phyloP scores from a whole-genome alignment of 2,888 invertebrate genomes.

The Hetaerina titia region DNA sequence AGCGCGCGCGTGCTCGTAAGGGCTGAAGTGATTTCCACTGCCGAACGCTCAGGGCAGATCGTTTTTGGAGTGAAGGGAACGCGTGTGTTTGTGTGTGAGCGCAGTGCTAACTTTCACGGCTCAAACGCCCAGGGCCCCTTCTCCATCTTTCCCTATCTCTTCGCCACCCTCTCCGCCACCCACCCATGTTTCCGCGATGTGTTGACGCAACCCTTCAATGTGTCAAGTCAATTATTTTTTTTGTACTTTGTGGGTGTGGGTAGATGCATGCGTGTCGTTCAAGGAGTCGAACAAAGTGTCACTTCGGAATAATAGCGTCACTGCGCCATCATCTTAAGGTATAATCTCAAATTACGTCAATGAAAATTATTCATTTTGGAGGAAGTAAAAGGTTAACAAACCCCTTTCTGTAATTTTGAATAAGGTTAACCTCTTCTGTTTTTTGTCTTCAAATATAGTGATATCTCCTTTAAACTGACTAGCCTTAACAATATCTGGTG shows the following conservation, averaged over 20 bases:
- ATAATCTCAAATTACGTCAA: too few relatives aligned
- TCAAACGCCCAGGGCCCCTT: neutral
- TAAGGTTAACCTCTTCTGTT: too few relatives aligned
- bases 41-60: neutral
- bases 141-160: neutral
- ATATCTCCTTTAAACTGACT: too few relatives aligned
- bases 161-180: neutral
- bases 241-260: too few relatives aligned
- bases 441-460: too few relatives aligned
- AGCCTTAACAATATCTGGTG: neutral
- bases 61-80: neutral
- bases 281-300: too few relatives aligned
- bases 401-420: too few relatives aligned
- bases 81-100: neutral
- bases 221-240: neutral
- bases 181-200: neutral
- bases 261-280: too few relatives aligned
- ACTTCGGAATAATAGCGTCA: too few relatives aligned
- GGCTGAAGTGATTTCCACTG: conserved; percentile 45
- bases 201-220: neutral
- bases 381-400: too few relatives aligned
- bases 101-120: conserved; percentile 17
- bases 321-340: too few relatives aligned
- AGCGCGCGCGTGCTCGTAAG: neutral
- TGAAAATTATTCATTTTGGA: too few relatives aligned